Conservation (phyloP, 2,888 invertebrate genomes). For the Drosophila austrosaltans region DNA sequence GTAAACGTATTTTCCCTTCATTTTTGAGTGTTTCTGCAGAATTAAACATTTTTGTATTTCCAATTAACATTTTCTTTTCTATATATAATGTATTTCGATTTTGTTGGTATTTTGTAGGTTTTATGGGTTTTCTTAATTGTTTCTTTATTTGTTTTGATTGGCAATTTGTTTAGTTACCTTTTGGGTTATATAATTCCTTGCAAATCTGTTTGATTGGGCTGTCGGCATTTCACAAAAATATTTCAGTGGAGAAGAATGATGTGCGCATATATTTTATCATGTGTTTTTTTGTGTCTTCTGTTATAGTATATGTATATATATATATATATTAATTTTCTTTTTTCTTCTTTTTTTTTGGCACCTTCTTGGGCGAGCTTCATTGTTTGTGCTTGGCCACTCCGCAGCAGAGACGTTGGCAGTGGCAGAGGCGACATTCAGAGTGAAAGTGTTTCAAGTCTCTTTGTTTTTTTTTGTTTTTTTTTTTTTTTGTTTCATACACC, state of each 20-base stretch:
- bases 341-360: slow-evolving; percentile 53
- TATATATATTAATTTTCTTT: slow-evolving; percentile 4
- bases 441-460: slow-evolving; percentile 54
- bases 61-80: not conserved
- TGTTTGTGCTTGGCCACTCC: slow-evolving; percentile 20
- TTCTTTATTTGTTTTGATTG: not conserved
- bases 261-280: slow-evolving; percentile 41
- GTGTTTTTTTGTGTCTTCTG: slow-evolving; percentile 35
- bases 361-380: slow-evolving; percentile 52
- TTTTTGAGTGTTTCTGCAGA: not conserved
- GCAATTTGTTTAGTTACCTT: slow-evolving; percentile 3
- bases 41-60: no score
- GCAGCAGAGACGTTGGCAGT: slow-evolving; percentile 11
- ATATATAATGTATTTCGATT: not conserved
- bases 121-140: not conserved
- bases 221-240: slow-evolving; percentile 39
- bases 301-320: slow-evolving; percentile 15
- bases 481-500: slow-evolving; percentile 46
- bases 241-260: slow-evolving; percentile 41
- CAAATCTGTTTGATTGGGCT: slow-evolving; percentile 15
- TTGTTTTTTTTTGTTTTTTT: slow-evolving; percentile 37
- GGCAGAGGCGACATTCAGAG: slow-evolving; percentile 28
- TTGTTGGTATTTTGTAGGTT: not conserved
- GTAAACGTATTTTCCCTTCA: slow-evolving; percentile 4
- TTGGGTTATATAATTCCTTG: slow-evolving; percentile 33